Percentiles rank a stretch among this genome's conserved stretches.
phyloP scores from a whole-genome alignment of 2,113 vertebrate genomes.

The Chelonoidis abingdonii region DNA sequence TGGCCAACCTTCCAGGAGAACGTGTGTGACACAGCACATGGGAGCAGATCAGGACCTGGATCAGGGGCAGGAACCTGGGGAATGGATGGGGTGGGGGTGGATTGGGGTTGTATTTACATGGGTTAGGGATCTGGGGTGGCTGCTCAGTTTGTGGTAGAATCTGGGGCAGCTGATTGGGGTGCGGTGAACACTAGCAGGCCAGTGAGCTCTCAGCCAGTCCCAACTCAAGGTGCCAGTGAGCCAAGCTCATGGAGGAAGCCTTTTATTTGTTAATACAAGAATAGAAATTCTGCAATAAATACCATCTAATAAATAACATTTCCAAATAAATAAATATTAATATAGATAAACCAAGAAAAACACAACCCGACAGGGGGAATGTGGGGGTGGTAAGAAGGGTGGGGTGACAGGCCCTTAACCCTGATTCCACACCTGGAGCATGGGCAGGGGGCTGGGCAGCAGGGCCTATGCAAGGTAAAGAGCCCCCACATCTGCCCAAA shows the following conservation, averaged over 20 bases:
- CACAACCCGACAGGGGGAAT: conserved; percentile 40
- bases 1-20: neutral
- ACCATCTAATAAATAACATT: conserved; percentile 86
- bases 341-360: conserved; percentile 74
- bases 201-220: neutral
- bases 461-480: conserved; percentile 39
- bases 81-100: neutral
- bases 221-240: neutral
- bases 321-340: conserved; percentile 88
- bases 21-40: neutral
- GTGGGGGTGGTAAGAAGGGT: conserved; percentile 45
- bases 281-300: conserved; percentile 89
- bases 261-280: conserved; percentile 87
- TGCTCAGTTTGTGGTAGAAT: neutral
- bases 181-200: neutral
- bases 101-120: neutral
- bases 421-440: neutral
- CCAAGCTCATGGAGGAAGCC: conserved; percentile 72
- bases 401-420: neutral
- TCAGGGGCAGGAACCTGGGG: neutral
- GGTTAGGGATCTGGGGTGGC: neutral
- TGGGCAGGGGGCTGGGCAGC: conserved; percentile 50
- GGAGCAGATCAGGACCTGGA: neutral
- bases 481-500: conserved; percentile 31
- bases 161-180: neutral